A percentile compares a stretch with the other conserved stretches of the same genome.
Evolutionary conservation across 2,888 invertebrate genomes (phyloP).

Genomic region (Xanthorhoe spadicearia): DNA sequence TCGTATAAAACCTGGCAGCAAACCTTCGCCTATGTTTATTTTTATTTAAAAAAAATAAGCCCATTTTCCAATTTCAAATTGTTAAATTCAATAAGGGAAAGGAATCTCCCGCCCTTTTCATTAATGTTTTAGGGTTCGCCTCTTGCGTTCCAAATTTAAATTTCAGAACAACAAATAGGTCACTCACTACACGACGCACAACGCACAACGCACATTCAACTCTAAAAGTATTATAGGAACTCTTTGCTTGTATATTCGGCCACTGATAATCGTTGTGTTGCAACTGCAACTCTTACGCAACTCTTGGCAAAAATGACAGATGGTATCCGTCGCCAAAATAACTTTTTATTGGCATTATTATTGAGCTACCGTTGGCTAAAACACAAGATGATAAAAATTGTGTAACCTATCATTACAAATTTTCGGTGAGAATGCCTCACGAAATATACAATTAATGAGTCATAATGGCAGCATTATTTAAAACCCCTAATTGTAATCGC

Average conservation of each 20-base stretch:
- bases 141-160: slow-evolving; percentile 1
- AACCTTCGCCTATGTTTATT: background rate
- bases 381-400: slow-evolving; percentile 4
- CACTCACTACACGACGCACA: slow-evolving; percentile 38
- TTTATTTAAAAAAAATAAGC: background rate
- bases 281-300: slow-evolving; percentile 71
- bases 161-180: slow-evolving; percentile 53
- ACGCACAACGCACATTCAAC: slow-evolving; percentile 29
- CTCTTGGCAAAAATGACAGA: slow-evolving; percentile 63
- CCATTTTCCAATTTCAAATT: background rate
- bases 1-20: background rate
- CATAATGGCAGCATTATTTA: slow-evolving; percentile 7
- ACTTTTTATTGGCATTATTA: slow-evolving; percentile 40
- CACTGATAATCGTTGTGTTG: slow-evolving; percentile 67
- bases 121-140: background rate
- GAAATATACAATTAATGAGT: background rate
- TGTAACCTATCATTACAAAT: background rate
- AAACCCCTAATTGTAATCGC: too few species aligned
- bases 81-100: background rate
- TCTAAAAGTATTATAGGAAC: slow-evolving; percentile 46
- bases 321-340: slow-evolving; percentile 43
- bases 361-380: slow-evolving; percentile 20
- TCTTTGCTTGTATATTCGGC: slow-evolving; percentile 38
- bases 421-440: slow-evolving; percentile 1
- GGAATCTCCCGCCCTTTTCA: background rate